These are phyloP conservation scores for Eira barbara DNA, from an alignment of 2,113 vertebrate species.

Conservation along the genomic window DNA sequence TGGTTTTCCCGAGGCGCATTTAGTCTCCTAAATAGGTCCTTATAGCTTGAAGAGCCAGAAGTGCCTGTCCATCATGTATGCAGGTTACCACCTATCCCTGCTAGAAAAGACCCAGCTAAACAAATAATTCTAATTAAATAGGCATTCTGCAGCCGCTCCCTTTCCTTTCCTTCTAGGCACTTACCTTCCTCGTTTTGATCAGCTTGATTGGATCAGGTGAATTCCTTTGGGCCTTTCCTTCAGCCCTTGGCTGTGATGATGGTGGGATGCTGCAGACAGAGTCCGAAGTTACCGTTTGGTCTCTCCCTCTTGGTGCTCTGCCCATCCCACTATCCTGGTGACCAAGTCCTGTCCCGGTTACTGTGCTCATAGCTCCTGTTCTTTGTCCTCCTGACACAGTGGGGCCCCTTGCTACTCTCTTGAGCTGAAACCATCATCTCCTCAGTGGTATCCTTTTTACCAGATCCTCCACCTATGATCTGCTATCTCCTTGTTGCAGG, in stretches of 20 bases:
- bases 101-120: neutral
- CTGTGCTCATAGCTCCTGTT: neutral
- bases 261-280: neutral
- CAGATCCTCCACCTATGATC: neutral
- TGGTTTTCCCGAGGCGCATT: constrained; percentile 5
- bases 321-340: neutral
- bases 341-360: neutral
- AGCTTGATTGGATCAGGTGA: neutral
- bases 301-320: neutral
- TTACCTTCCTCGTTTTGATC: neutral
- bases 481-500: neutral
- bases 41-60: neutral
- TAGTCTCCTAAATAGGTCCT: constrained; percentile 20
- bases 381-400: neutral
- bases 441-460: neutral
- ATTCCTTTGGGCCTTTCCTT: neutral
- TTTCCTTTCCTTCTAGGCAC: neutral
- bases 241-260: neutral
- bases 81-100: neutral
- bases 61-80: neutral
- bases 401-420: neutral
- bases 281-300: neutral
- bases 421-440: neutral
- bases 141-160: neutral
- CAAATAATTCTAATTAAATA: neutral